These are phyloP conservation scores for Chydorus sphaericus DNA, from an alignment of 2,888 invertebrate species.

Conservation along the genomic window DNA sequence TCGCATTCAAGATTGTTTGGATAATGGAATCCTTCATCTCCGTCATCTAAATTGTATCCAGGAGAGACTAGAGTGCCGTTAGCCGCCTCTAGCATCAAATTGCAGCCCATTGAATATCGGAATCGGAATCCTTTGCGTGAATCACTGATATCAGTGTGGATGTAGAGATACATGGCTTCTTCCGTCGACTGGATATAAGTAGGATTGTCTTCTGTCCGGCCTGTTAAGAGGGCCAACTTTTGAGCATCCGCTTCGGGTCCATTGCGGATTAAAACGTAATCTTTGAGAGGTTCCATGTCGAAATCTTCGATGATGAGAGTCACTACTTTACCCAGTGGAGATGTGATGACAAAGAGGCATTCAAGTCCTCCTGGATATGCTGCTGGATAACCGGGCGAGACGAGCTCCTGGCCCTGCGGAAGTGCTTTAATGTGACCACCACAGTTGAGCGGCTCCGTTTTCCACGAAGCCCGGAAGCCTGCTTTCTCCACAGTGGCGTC, in stretches of 20 bases:
- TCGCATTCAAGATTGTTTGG: conserved; percentile 86
- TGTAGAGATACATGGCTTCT: conserved; percentile 75
- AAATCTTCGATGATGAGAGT: conserved; percentile 81
- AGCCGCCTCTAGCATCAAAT: conserved; percentile 62
- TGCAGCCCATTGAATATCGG: conserved; percentile 50
- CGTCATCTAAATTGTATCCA: conserved; percentile 50
- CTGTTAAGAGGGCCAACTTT: conserved; percentile 68
- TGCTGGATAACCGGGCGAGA: conserved; percentile 82
- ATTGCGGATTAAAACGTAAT: conserved; percentile 78
- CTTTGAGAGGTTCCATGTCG: conserved; percentile 64
- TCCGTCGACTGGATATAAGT: conserved; percentile 79
- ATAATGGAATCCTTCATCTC: conserved; percentile 45
- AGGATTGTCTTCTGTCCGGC: conserved; percentile 56
- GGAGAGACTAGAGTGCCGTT: conserved; percentile 82
- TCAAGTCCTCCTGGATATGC: conserved; percentile 92
- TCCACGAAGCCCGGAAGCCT: conserved; percentile 88
- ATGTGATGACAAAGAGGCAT: conserved; percentile 80
- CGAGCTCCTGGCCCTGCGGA: conserved; percentile 71
- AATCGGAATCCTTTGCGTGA: conserved; percentile 82
- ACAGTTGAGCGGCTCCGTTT: conserved; percentile 83
- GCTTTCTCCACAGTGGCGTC: conserved; percentile 84
- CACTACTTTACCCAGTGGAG: conserved; percentile 79
- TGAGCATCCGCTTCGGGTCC: conserved; percentile 75
- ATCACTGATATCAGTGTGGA: conserved; percentile 78
- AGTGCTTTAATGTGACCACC: conserved; percentile 77